Evolutionary conservation across 1,140 invertebrate species (phyloP).

Genomic region (Cardiocondyla obscurior): DNA sequence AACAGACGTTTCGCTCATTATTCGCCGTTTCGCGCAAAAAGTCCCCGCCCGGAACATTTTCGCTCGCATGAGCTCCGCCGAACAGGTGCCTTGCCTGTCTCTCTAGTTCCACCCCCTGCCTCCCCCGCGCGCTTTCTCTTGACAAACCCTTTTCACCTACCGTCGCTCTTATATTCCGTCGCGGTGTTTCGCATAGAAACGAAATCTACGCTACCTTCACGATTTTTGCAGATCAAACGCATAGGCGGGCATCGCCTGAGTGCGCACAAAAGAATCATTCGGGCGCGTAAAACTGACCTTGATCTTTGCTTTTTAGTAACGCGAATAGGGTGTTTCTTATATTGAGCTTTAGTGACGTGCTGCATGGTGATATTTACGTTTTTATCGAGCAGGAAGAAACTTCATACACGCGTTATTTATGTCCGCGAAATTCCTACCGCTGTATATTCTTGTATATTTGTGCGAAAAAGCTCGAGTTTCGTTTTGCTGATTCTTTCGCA

Average conservation of each 20-base stretch:
- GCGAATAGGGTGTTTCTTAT: not conserved
- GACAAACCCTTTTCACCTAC: conserved; percentile 25
- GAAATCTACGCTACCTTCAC: conserved; percentile 55
- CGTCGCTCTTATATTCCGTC: conserved; percentile 5
- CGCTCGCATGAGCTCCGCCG: conserved; percentile 29
- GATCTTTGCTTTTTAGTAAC: conserved; percentile 26
- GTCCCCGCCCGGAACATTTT: conserved; percentile 35
- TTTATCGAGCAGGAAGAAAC: not conserved
- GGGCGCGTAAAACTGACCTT: conserved; percentile 13
- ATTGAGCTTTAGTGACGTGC: too few relatives aligned
- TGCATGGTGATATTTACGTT: not conserved
- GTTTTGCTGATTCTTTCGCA: not conserved
- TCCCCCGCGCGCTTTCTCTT: not conserved
- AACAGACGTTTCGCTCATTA: conserved; percentile 47
- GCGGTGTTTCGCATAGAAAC: conserved; percentile 23
- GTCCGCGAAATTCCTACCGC: not conserved
- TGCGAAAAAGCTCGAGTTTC: not conserved
- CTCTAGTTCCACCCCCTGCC: not conserved
- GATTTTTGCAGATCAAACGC: conserved; percentile 78
- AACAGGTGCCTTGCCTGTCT: conserved; percentile 26
- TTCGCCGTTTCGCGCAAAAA: conserved; percentile 34
- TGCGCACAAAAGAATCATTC: conserved; percentile 61
- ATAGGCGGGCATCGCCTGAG: conserved; percentile 65
- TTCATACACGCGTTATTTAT: not conserved
- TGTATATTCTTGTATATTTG: not conserved